Percentiles rank a stretch among this genome's conserved stretches.
phyloP scores from a whole-genome alignment of 1,140 invertebrate genomes.

The Drosophila lacteicornis region DNA sequence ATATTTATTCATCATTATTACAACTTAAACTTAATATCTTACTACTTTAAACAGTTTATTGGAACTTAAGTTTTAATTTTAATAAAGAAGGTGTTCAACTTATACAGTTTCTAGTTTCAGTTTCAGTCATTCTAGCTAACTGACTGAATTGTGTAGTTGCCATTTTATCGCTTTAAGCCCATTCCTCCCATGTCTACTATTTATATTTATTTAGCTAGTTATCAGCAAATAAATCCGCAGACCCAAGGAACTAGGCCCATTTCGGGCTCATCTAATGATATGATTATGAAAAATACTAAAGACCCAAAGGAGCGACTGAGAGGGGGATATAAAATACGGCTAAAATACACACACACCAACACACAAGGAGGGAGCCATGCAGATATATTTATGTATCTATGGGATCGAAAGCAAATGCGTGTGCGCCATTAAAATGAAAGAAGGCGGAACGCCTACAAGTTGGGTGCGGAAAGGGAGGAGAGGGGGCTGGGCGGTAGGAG shows the following conservation, averaged over 20 bases:
- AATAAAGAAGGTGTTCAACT: no score
- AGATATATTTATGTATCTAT: conserved; percentile 64
- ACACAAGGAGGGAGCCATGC: conserved; percentile 15
- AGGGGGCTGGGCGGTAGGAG: conserved; percentile 6
- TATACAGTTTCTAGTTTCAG: no score
- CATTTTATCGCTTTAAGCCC: conserved; percentile 3
- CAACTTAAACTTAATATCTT: not conserved
- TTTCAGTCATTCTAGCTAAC: not conserved
- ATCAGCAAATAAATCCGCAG: conserved; percentile 61
- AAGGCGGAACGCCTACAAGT: conserved; percentile 77
- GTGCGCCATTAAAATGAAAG: conserved; percentile 81
- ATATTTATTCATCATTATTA: not conserved
- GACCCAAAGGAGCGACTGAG: conserved; percentile 20
- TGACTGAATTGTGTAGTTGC: not conserved
- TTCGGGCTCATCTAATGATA: conserved; percentile 71
- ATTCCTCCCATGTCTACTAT: conserved; percentile 6
- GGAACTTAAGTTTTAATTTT: not conserved
- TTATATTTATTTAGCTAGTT: conserved; percentile 66
- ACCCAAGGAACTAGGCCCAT: conserved; percentile 58
- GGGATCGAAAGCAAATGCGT: conserved; percentile 80
- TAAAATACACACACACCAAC: conserved; percentile 18
- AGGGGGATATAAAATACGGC: conserved; percentile 66
- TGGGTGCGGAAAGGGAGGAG: conserved; percentile 32
- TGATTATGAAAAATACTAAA: conserved; percentile 78
- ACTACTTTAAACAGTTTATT: no score